phyloP scores from a whole-genome alignment of 2,888 invertebrate genomes.

The Drosophila eohydei region DNA sequence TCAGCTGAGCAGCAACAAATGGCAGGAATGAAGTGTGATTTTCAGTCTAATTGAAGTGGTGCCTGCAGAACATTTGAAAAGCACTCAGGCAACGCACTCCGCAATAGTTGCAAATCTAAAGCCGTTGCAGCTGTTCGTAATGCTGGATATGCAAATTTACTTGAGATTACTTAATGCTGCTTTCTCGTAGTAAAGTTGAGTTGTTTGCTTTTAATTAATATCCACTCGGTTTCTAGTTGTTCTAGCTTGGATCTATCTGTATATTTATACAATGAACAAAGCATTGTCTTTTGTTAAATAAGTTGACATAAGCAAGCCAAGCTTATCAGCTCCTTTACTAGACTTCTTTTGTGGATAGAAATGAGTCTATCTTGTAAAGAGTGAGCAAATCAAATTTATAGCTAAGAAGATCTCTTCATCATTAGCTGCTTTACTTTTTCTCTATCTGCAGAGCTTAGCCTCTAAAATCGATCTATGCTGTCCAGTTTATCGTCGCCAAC shows the following conservation, averaged over 20 bases:
- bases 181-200: background rate
- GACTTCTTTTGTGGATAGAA: too few species aligned
- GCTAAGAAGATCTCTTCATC: too few species aligned
- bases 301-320: background rate
- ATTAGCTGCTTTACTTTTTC: too few species aligned
- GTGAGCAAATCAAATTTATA: too few species aligned
- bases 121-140: background rate
- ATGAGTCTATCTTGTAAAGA: too few species aligned
- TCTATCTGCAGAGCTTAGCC: too few species aligned
- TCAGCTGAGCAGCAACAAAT: constrained; percentile 10
- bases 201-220: constrained; percentile 2
- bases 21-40: constrained; percentile 19
- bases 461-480: too few species aligned
- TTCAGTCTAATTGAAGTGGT: constrained; percentile 15
- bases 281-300: background rate
- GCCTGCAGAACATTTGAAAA: constrained; percentile 23
- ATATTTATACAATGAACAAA: background rate
- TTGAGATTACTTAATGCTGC: background rate
- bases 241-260: background rate
- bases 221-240: background rate
- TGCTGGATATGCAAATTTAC: background rate
- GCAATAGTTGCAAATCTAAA: background rate
- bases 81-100: constrained; percentile 3
- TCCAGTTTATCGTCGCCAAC: too few species aligned
- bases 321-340: background rate